Base-by-base conservation (phyloP, 2,888 invertebrate genomes). In the Mimas tiliae region DNA sequence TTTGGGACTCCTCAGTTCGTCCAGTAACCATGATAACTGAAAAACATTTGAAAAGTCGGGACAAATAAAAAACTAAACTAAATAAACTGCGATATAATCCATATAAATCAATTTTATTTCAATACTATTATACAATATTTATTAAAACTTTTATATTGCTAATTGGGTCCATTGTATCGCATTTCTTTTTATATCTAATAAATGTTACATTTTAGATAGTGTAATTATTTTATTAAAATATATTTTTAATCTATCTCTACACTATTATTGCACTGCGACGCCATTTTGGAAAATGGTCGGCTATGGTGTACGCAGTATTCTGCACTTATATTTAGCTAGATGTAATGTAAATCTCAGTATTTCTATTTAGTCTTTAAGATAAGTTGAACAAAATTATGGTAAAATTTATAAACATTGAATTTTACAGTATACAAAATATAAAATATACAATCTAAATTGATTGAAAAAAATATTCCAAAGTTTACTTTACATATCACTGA, bases 251-350 rank as follows among this genome's bases (percentile, higher is more conserved):
- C 19, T 58, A 58, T 58, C 42, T 58, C 42, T 42, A 42, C 38
- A 58, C 42, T 42, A 8, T n/a, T n/a, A n/a, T 16, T 6, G 38
- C 16, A 55, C 42, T 6, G 52, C 33, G 58, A 12, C 42, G 58
- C 42, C 58, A 58, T 58, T 19, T 58, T 58, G 11, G 6, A 58
- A 58, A 21, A 58, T 58, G 58, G 58, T n/a, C 58, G 58, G 16
- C 38, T 55, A 11, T 14, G 55, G 34, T 38, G 4, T 38, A 38
- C 16, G 55, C 55, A 55, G 55, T 55, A 38, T 55, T 38, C 55
- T 55, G 55, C 55, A 55, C 38, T 55, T 55, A 55, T 11, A 34
- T 38, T n/a, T 55, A 38, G n/a, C 33, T 55, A 55, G n/a, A 14
- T 6, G 11, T 58, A 42, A 42, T 38, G 11, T 6, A n/a, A 58